These are phyloP conservation scores for Micrastur ruficollis DNA, from an alignment of 2,797 vertebrate species.

Conservation along the genomic window DNA sequence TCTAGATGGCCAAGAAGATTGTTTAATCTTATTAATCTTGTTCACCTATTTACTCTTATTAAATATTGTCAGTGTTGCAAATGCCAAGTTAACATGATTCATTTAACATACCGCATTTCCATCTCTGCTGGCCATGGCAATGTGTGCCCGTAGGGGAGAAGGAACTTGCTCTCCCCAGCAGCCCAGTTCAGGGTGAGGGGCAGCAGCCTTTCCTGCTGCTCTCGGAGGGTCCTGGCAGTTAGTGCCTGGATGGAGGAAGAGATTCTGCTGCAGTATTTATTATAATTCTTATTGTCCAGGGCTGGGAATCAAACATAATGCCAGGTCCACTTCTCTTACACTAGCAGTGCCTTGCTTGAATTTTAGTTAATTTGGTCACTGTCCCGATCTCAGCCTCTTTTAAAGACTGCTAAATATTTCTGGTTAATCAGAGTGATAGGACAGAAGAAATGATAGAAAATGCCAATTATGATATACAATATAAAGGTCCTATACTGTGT, in stretches of 20 bases:
- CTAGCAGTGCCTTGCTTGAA: not conserved
- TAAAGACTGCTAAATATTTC: not conserved
- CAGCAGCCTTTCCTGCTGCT: not conserved
- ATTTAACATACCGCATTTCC: not conserved
- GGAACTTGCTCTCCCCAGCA: not conserved
- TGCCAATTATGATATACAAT: not conserved
- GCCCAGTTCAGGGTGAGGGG: not conserved
- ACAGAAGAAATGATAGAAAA: not conserved
- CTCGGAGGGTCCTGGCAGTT: not conserved
- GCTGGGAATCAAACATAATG: not conserved
- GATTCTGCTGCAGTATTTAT: not conserved
- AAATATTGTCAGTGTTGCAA: not conserved
- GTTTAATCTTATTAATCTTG: not conserved
- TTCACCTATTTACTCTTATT: not conserved
- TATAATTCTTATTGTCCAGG: not conserved
- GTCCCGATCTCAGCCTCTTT: not conserved
- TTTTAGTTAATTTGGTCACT: not conserved
- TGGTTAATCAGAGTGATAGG: not conserved
- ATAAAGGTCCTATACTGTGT: not conserved
- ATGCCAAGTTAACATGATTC: not conserved
- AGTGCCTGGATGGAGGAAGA: not conserved
- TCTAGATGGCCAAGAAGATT: not conserved
- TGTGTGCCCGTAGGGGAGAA: rapidly evolving
- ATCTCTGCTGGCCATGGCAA: not conserved
- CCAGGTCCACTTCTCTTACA: not conserved